phyloP scores from a whole-genome alignment of 2,113 vertebrate species.

The Anguilla rostrata region DNA sequence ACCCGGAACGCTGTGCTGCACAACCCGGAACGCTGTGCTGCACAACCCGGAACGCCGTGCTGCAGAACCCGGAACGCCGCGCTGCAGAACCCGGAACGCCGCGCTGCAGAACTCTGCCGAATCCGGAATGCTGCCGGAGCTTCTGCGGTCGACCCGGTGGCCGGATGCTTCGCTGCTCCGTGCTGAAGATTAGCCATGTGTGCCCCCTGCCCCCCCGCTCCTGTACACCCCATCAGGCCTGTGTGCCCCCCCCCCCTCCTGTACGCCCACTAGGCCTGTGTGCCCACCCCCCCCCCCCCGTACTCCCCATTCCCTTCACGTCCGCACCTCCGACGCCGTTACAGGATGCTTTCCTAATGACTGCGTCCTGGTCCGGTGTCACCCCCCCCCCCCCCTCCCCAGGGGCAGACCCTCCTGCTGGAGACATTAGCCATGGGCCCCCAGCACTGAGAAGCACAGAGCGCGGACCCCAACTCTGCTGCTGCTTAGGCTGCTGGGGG shows the following conservation, averaged over 20 bases:
- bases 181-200: not conserved
- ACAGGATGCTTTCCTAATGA: not conserved
- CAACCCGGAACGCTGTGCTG: not conserved
- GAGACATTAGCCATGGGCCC: constrained; percentile 25
- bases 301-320: not conserved
- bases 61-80: not conserved
- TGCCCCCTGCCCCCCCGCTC: not conserved
- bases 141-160: not conserved
- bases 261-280: not conserved
- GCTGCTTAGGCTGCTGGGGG: constrained; percentile 26
- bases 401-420: not conserved
- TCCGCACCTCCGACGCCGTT: no score
- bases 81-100: not conserved
- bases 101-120: not conserved
- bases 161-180: not conserved
- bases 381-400: no score
- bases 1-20: not conserved
- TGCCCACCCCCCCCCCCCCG: no score
- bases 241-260: not conserved
- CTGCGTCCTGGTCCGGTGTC: no score
- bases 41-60: not conserved
- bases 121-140: not conserved
- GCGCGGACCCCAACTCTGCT: not conserved
- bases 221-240: not conserved
- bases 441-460: constrained; percentile 19